Percentiles rank a stretch among this genome's conserved stretches.
Evolutionary conservation across 2,888 invertebrate species (phyloP).

Genomic region (Acanthosoma haemorrhoidale): DNA sequence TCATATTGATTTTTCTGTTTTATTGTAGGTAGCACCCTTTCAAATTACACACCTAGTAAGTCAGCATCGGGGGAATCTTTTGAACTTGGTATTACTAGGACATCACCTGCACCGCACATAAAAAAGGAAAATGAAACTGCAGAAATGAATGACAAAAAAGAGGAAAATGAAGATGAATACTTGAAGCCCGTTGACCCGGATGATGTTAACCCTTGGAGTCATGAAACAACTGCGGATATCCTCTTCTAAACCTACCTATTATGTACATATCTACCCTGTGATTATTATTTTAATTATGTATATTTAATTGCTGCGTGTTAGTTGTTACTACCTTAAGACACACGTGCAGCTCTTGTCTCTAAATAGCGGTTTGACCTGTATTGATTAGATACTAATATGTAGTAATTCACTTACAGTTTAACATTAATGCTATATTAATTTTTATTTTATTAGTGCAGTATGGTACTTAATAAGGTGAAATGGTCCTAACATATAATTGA

Average conservation of each 20-base stretch:
- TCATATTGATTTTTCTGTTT: not conserved
- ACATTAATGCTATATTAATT: not conserved
- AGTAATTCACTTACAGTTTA: not conserved
- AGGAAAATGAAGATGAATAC: constrained; percentile 42
- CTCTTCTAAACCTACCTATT: constrained; percentile 44
- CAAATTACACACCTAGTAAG: constrained; percentile 80
- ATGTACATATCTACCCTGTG: constrained; percentile 22
- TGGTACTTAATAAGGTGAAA: not conserved
- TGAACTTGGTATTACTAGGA: constrained; percentile 72
- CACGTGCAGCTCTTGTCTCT: constrained; percentile 5
- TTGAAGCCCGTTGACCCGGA: constrained; percentile 45
- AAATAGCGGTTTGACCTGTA: not conserved
- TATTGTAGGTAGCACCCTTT: constrained; percentile 50
- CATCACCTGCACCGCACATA: constrained; percentile 45
- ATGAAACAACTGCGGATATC: constrained; percentile 46
- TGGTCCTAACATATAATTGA: not conserved
- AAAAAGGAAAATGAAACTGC: constrained; percentile 42
- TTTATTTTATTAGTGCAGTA: not conserved
- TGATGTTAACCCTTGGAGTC: constrained; percentile 46
- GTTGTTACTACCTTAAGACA: constrained; percentile 10
- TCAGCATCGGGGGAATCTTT: constrained; percentile 59
- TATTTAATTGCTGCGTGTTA: constrained; percentile 18
- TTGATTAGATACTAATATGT: not conserved
- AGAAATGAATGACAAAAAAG: constrained; percentile 32
- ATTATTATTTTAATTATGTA: constrained; percentile 25